Conservation (phyloP, 2,797 vertebrate genomes). For the Eremophila alpestris region DNA sequence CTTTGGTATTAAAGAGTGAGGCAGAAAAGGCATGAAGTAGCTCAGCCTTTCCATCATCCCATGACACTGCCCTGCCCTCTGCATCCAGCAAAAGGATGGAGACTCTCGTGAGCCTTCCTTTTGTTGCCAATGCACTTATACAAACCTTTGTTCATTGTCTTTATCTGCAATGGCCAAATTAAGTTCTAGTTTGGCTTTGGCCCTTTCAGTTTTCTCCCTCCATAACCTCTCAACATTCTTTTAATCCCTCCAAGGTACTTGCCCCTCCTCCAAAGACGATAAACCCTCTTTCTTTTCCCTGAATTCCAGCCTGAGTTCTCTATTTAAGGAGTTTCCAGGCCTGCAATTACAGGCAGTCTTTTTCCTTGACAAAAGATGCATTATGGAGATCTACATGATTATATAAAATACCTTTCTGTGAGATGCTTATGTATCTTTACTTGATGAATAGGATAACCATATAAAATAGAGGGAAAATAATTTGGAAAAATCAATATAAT, state of each 20-base stretch:
- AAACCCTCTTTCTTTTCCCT: accelerated
- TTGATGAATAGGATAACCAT: neutral
- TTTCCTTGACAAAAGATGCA: neutral
- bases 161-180: neutral
- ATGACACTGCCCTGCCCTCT: neutral
- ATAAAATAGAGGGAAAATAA: neutral
- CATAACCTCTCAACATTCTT: neutral
- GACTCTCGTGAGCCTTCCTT: neutral
- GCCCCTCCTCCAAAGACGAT: neutral
- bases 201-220: neutral
- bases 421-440: neutral
- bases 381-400: neutral
- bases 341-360: neutral
- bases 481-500: neutral
- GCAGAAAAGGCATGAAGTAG: neutral
- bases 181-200: neutral
- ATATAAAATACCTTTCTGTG: neutral
- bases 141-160: neutral
- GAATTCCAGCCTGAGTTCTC: neutral
- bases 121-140: neutral
- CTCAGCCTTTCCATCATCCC: neutral
- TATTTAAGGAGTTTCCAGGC: neutral
- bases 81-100: neutral
- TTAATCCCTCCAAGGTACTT: neutral
- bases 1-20: neutral